Percentiles rank a stretch among this genome's conserved stretches.
Conservation (phyloP, 2,113 vertebrate species). For the Chrysochloris asiatica region DNA sequence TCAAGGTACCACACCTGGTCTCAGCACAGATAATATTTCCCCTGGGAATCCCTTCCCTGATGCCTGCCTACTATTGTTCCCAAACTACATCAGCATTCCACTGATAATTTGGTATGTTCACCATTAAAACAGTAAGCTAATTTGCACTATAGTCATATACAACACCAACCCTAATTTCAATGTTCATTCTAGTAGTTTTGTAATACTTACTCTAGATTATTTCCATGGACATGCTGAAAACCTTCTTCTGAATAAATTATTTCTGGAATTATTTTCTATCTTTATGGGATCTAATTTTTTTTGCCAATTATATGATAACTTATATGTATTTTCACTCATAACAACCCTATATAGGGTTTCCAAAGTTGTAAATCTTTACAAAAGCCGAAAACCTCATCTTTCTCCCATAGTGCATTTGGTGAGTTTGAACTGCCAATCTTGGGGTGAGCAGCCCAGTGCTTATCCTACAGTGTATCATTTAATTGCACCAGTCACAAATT, state of each 20-base stretch:
- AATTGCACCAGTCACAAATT: background rate
- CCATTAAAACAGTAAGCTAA: background rate
- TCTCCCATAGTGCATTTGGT: no score
- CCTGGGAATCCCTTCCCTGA: background rate
- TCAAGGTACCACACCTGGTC: no score
- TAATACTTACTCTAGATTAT: background rate
- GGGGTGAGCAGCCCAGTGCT: no score
- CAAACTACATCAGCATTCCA: background rate
- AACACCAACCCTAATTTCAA: background rate
- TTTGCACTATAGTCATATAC: background rate
- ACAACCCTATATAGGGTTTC: no score
- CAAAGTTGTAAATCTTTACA: no score
- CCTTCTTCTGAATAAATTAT: background rate
- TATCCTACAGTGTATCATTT: no score
- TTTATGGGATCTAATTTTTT: background rate
- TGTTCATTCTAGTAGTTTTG: background rate
- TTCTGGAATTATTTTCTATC: slow-evolving; percentile 1
- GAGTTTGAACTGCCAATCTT: no score
- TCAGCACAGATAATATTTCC: no score
- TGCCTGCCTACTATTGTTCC: background rate
- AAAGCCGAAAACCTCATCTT: no score
- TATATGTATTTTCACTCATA: no score
- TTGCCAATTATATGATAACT: no score
- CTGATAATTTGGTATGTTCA: background rate
- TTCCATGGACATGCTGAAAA: background rate